These are phyloP conservation scores for Paralichthys olivaceus DNA, from an alignment of 2,113 vertebrate species.

Conservation along the genomic window DNA sequence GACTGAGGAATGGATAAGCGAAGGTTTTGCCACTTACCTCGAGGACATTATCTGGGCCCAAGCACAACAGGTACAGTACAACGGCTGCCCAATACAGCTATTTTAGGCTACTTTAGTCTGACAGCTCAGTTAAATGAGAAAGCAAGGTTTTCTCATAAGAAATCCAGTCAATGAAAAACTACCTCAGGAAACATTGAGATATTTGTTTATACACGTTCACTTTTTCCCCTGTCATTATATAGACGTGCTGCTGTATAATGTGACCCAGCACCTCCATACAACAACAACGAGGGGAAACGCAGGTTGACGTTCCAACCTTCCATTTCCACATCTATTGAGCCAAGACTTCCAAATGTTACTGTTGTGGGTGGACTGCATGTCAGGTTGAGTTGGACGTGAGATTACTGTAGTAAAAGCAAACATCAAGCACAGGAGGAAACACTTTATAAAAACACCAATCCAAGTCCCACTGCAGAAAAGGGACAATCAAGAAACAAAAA, in stretches of 20 bases:
- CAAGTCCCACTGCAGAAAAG: conserved; percentile 5
- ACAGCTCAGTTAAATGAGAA: neutral
- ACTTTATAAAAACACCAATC: conserved; percentile 4
- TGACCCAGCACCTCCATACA: neutral
- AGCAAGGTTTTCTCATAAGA: neutral
- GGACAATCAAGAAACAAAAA: conserved; percentile 15
- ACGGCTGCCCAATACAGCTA: neutral
- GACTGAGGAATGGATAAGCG: conserved; percentile 98
- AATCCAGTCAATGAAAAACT: conserved; percentile 4
- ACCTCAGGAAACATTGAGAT: neutral
- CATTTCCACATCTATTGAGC: conserved; percentile 9
- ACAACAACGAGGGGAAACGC: neutral
- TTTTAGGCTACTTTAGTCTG: neutral
- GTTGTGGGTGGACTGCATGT: conserved; percentile 13
- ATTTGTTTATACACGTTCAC: neutral
- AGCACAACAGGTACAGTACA: conserved; percentile 86
- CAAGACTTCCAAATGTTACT: conserved; percentile 17
- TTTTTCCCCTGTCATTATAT: neutral
- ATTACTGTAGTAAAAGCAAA: conserved; percentile 13
- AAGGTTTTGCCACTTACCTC: conserved; percentile 95
- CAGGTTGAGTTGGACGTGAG: conserved; percentile 2
- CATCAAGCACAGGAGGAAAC: conserved; percentile 21
- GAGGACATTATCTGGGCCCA: conserved; percentile 93
- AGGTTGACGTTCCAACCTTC: conserved; percentile 6
- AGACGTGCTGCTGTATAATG: neutral